phyloP scores from a whole-genome alignment of 2,888 invertebrate genomes.

The Acanthosepion pharaonis region DNA sequence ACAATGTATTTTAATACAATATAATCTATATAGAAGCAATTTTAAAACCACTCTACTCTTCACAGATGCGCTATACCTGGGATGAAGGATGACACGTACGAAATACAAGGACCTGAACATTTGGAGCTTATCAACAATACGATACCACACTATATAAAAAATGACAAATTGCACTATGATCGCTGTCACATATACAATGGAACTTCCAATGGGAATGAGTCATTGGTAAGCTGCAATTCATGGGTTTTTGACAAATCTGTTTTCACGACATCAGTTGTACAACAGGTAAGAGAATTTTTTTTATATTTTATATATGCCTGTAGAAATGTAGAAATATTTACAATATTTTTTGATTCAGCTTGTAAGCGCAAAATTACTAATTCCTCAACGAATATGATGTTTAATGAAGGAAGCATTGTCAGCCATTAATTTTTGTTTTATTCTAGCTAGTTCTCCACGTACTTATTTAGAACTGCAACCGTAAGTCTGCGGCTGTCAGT shows the following conservation, averaged over 20 bases:
- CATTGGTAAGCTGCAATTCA: neutral
- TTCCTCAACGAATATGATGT: too few species aligned
- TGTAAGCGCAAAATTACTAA: too few species aligned
- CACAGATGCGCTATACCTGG: neutral
- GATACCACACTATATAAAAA: neutral
- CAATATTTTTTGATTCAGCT: too few species aligned
- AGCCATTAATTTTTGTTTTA: too few species aligned
- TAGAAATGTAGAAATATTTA: too few species aligned
- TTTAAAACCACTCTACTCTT: neutral
- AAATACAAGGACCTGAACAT: constrained; percentile 4
- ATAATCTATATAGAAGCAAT: neutral
- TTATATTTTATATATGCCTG: too few species aligned
- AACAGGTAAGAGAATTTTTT: neutral
- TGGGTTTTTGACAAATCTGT: neutral
- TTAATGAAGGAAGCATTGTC: too few species aligned
- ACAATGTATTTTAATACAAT: neutral
- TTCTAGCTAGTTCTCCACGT: too few species aligned
- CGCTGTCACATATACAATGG: neutral
- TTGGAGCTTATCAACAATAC: neutral
- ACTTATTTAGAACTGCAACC: too few species aligned
- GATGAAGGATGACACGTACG: neutral
- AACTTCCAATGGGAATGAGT: neutral
- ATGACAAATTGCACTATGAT: neutral
- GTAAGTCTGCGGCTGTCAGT: too few species aligned
- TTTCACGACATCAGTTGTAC: neutral